Conservation (phyloP, 2,888 invertebrate species). For the Scotopteryx bipunctaria region DNA sequence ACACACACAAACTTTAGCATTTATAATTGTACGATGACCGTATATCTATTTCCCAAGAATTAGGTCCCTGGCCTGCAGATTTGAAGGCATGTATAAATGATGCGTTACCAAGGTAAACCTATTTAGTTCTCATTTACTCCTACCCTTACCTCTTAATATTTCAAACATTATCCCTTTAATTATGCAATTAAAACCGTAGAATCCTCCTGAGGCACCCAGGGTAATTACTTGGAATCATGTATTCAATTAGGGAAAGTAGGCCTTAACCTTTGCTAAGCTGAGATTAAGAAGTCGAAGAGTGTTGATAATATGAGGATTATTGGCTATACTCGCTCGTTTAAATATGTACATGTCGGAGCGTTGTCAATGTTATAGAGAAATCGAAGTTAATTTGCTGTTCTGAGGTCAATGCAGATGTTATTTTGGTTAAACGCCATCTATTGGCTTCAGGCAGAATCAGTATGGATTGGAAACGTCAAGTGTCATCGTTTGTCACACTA, state of each 20-base stretch:
- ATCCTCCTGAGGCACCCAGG: constrained; percentile 4
- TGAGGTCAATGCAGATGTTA: no score
- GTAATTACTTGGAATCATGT: constrained; percentile 24
- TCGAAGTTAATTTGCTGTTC: no score
- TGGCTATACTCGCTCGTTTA: no score
- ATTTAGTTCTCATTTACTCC: constrained; percentile 22
- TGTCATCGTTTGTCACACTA: no score
- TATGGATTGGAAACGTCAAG: no score
- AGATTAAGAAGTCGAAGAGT: constrained; percentile 11
- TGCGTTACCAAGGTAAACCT: constrained; percentile 10
- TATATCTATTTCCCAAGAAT: no score
- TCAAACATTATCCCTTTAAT: constrained; percentile 34
- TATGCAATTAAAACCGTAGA: constrained; percentile 26
- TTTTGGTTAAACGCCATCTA: no score
- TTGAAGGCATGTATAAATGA: constrained; percentile 12
- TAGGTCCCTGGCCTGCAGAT: neutral
- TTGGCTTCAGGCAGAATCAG: no score
- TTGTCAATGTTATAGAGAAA: no score
- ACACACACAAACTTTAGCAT: no score
- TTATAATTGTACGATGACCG: no score
- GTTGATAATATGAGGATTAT: neutral
- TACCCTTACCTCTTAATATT: constrained; percentile 33
- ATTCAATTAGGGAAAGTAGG: constrained; percentile 18
- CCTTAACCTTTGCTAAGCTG: neutral
- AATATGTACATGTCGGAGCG: no score